Percentiles rank a stretch among this genome's conserved stretches.
Conservation (phyloP, 2,888 invertebrate genomes). For the Coenonympha arcania region DNA sequence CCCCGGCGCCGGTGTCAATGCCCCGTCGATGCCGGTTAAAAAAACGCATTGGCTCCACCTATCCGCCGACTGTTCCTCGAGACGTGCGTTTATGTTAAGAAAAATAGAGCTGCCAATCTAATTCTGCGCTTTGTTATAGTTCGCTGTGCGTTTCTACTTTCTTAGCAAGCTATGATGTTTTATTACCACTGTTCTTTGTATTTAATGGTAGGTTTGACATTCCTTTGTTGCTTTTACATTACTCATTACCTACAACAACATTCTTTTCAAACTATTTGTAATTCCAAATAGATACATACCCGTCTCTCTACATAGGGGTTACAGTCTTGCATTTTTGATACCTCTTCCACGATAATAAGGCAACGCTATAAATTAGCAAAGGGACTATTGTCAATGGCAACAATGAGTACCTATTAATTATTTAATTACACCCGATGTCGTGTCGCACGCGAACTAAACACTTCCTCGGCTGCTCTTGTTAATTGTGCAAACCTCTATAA, state of each 20-base stretch:
- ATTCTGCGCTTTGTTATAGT: slow-evolving; percentile 12
- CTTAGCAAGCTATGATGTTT: background rate
- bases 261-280: slow-evolving; percentile 2
- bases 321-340: background rate
- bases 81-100: slow-evolving; percentile 44
- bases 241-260: background rate
- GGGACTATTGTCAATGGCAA: slow-evolving; percentile 15
- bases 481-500: slow-evolving; percentile 61
- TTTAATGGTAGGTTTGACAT: background rate
- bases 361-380: slow-evolving; percentile 6
- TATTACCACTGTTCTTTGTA: slow-evolving; percentile 2
- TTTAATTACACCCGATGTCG: slow-evolving; percentile 44
- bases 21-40: slow-evolving; percentile 68
- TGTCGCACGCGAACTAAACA: slow-evolving; percentile 58
- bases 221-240: background rate
- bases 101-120: slow-evolving; percentile 31
- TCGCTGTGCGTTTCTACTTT: background rate
- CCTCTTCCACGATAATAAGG: slow-evolving; percentile 3
- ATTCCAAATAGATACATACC: background rate
- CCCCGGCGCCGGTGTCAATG: slow-evolving; percentile 67
- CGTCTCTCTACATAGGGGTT: background rate
- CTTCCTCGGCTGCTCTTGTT: slow-evolving; percentile 62
- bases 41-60: slow-evolving; percentile 67
- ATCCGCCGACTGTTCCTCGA: slow-evolving; percentile 48
- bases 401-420: slow-evolving; percentile 25